phyloP scores from a whole-genome alignment of 2,797 vertebrate genomes.

The Leptoclinus maculatus region DNA sequence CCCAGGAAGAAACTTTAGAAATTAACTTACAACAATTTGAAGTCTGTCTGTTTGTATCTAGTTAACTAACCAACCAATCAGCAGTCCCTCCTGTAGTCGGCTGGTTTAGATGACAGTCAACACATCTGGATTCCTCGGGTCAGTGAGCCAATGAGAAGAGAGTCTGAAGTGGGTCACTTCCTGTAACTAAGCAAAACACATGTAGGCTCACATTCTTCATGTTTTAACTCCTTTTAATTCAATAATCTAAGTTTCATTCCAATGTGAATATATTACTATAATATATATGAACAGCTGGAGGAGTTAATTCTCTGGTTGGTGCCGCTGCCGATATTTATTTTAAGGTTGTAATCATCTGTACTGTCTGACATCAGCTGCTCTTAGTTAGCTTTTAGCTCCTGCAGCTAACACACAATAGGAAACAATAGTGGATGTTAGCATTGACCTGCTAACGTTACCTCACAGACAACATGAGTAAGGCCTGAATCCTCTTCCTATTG shows the following conservation, averaged over 20 bases:
- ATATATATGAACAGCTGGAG: too few relatives aligned
- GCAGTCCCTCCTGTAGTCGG: background rate
- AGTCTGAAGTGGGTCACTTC: background rate
- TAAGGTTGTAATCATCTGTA: background rate
- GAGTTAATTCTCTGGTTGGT: too few relatives aligned
- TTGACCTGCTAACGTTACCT: background rate
- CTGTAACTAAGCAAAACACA: background rate
- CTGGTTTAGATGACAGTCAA: background rate
- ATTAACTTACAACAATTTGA: background rate
- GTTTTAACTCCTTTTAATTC: background rate
- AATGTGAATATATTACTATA: too few relatives aligned
- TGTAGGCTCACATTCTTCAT: background rate
- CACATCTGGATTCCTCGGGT: background rate
- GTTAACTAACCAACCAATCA: background rate
- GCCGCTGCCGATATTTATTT: background rate
- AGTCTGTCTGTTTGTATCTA: background rate
- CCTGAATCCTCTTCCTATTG: background rate
- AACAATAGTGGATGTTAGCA: background rate
- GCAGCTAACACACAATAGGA: background rate
- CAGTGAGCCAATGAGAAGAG: conserved; percentile 3
- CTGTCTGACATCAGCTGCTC: background rate
- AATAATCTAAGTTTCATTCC: too few relatives aligned
- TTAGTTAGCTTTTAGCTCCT: background rate
- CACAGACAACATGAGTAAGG: background rate
- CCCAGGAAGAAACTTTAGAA: conserved; percentile 26